Conservation (phyloP, 2,113 vertebrate species). For the Cyprinodon tularosa region DNA sequence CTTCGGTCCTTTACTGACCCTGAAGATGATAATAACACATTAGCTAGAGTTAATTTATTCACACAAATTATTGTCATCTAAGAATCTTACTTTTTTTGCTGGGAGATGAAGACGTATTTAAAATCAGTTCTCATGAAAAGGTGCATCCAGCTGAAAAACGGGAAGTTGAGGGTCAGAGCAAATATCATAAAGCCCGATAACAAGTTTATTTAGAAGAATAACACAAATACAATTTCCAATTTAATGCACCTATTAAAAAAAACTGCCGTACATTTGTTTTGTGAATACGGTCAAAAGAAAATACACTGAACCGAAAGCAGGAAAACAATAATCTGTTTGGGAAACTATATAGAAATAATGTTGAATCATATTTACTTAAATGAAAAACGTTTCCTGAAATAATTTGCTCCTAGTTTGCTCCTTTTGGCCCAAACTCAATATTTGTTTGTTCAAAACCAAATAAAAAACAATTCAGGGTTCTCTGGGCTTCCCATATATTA, state of each 20-base stretch:
- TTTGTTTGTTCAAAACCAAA: conserved; percentile 53
- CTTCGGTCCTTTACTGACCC: background rate
- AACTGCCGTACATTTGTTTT: background rate
- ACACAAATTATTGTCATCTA: background rate
- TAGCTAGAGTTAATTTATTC: background rate
- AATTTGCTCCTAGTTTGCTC: conserved; percentile 53
- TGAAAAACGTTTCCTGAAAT: conserved; percentile 20
- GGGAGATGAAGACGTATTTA: background rate
- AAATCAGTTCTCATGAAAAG: background rate
- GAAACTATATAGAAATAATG: background rate
- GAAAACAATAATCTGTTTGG: background rate
- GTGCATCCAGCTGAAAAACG: background rate
- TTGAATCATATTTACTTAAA: background rate
- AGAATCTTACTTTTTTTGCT: background rate
- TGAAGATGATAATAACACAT: background rate
- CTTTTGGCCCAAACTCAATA: conserved; percentile 60
- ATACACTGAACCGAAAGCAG: background rate
- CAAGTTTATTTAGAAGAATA: background rate
- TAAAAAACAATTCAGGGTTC: conserved; percentile 23
- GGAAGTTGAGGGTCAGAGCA: too few relatives aligned
- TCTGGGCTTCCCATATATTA: too few relatives aligned
- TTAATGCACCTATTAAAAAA: background rate
- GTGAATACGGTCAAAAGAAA: background rate
- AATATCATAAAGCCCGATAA: background rate
- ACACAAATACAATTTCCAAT: background rate